These are phyloP conservation scores for Diadema setosum DNA, from an alignment of 35 echinoderm and acorn worm species.

Conservation along the genomic window DNA sequence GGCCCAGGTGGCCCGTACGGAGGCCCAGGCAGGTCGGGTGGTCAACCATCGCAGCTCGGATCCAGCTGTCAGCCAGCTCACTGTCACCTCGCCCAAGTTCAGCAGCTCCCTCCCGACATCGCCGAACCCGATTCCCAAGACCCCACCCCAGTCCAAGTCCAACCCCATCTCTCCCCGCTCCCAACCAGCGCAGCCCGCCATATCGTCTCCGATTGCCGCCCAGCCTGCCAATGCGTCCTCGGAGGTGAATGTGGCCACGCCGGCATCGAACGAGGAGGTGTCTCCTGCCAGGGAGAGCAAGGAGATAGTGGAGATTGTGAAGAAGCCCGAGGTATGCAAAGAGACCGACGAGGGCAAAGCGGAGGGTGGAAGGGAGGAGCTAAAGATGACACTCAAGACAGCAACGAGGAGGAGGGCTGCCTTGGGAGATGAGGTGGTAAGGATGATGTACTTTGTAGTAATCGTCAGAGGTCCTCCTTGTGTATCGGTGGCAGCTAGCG, in stretches of 20 bases:
- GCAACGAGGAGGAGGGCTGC: conserved; percentile 10
- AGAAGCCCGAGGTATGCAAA: neutral
- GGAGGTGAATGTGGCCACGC: neutral
- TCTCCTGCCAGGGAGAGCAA: neutral
- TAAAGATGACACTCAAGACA: neutral
- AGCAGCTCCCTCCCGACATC: conserved; percentile 5
- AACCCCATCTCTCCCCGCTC: conserved; percentile 8
- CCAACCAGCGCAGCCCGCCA: neutral
- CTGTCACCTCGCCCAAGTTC: neutral
- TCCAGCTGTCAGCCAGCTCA: neutral
- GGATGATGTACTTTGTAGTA: too few species aligned
- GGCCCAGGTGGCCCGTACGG: conserved; percentile 17
- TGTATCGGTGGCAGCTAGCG: too few species aligned
- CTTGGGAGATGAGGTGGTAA: conserved; percentile 2
- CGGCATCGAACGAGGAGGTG: neutral
- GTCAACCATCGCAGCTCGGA: conserved; percentile 62
- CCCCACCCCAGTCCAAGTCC: conserved; percentile 12
- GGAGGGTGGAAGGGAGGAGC: conserved; percentile 12
- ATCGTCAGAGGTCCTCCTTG: too few species aligned
- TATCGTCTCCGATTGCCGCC: neutral
- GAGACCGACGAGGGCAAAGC: neutral
- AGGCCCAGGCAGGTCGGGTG: conserved; percentile 29
- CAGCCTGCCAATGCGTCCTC: neutral
- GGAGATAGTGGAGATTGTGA: neutral
- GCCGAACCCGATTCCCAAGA: conserved; percentile 4